Percentiles rank a stretch among this genome's conserved stretches.
phyloP scores from a whole-genome alignment of 1,140 invertebrate genomes.

The Pseudobourletiella spinata region DNA sequence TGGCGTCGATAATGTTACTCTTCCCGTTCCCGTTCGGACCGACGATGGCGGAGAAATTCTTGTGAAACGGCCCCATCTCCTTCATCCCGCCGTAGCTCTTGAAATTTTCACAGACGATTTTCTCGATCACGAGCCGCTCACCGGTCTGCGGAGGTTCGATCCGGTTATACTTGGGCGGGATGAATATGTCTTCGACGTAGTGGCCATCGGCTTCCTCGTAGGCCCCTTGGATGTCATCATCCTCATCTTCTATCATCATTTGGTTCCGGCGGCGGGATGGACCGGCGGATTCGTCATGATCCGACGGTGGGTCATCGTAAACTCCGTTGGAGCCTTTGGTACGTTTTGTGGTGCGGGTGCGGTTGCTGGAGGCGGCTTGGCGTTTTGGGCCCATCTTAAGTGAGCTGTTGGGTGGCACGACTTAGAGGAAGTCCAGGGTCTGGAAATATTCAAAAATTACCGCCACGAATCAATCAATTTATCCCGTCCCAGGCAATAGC shows the following conservation, averaged over 20 bases:
- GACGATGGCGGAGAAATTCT: constrained; percentile 93
- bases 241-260: constrained; percentile 35
- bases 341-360: neutral
- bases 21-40: constrained; percentile 99
- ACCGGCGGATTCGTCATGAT: constrained; percentile 7
- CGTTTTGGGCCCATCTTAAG: neutral
- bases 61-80: constrained; percentile 72
- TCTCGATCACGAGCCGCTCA: constrained; percentile 77
- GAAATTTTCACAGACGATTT: constrained; percentile 90
- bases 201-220: constrained; percentile 39
- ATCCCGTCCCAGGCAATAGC: too few species aligned
- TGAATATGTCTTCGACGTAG: constrained; percentile 68
- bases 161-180: constrained; percentile 72
- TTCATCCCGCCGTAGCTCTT: constrained; percentile 90
- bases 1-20: constrained; percentile 98
- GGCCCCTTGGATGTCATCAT: constrained; percentile 42
- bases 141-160: constrained; percentile 58
- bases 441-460: too few species aligned
- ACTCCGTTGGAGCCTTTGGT: neutral
- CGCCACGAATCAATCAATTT: too few species aligned
- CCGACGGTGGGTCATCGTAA: neutral
- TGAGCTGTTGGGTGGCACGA: too few species aligned
- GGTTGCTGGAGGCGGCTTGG: neutral
- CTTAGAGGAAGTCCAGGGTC: too few species aligned
- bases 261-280: neutral